A percentile compares a stretch with the other conserved stretches of the same genome.
phyloP scores from a whole-genome alignment of 2,113 vertebrate genomes.

The Thinocorus orbignyianus region DNA sequence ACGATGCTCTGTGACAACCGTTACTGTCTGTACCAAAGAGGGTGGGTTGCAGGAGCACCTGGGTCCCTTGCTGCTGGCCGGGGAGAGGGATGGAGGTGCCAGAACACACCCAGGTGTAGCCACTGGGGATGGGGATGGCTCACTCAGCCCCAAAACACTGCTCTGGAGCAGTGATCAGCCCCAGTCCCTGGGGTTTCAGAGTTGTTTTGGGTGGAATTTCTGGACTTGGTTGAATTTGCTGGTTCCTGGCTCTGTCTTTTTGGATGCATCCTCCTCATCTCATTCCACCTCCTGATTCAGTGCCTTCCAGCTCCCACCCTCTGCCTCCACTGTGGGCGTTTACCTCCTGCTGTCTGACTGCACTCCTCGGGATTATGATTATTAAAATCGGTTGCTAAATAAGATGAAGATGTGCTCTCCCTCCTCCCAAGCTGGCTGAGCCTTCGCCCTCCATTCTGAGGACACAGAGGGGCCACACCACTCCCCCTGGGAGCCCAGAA shows the following conservation, averaged over 20 bases:
- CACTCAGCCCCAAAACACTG: background rate
- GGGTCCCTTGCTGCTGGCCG: background rate
- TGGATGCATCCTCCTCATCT: background rate
- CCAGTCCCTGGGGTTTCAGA: fast-evolving
- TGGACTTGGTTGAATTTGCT: background rate
- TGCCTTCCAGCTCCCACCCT: background rate
- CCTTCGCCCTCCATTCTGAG: background rate
- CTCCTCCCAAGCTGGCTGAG: background rate
- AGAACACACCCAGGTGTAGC: background rate
- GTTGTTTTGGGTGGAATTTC: background rate
- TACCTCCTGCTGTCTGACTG: background rate
- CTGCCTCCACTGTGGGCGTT: background rate
- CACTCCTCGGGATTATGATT: background rate
- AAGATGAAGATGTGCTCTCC: background rate
- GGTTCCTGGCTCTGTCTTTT: background rate
- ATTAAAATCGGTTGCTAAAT: background rate
- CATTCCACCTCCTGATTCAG: background rate
- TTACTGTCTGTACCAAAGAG: background rate
- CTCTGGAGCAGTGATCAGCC: fast-evolving
- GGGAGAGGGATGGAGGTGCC: background rate
- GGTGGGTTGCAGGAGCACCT: background rate
- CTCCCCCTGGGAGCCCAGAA: background rate
- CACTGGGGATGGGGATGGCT: fast-evolving
- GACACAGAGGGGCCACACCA: fast-evolving
- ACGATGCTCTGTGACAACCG: background rate